These are phyloP conservation scores for Nesometra sesokonis DNA, from an alignment of 35 echinoderm and acorn worm genomes.

Conservation along the genomic window DNA sequence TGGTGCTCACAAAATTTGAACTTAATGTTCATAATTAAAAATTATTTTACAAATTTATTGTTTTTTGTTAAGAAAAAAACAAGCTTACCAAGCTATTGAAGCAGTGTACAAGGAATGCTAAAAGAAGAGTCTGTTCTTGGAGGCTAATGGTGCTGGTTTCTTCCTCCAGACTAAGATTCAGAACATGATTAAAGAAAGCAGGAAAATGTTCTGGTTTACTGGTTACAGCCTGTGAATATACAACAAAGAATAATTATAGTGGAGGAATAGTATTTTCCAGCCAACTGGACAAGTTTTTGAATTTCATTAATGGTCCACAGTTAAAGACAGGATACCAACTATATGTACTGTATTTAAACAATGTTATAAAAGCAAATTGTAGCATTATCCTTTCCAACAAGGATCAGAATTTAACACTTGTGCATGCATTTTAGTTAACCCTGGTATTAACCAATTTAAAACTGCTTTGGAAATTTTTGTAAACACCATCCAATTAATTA, in stretches of 20 bases:
- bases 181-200: conserved; percentile 71
- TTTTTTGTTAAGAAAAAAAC: no score
- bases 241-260: neutral
- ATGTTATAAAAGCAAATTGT: no score
- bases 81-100: conserved; percentile 95
- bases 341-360: no score
- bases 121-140: conserved; percentile 58
- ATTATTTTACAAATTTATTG: no score
- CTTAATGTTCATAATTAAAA: no score
- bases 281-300: neutral
- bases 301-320: neutral
- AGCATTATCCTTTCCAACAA: no score
- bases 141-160: conserved; percentile 27
- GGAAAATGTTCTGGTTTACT: conserved; percentile 76
- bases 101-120: conserved; percentile 85
- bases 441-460: no score
- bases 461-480: no score
- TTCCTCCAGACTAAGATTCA: conserved; percentile 49
- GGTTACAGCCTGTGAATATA: conserved; percentile 53
- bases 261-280: neutral
- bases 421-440: no score
- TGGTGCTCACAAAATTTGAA: no score
- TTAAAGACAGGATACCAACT: neutral
- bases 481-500: no score
- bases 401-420: no score